Percentiles rank a stretch among this genome's conserved stretches.
Evolutionary conservation across 1,140 invertebrate species (phyloP).

Genomic region (Bactericera cockerelli): DNA sequence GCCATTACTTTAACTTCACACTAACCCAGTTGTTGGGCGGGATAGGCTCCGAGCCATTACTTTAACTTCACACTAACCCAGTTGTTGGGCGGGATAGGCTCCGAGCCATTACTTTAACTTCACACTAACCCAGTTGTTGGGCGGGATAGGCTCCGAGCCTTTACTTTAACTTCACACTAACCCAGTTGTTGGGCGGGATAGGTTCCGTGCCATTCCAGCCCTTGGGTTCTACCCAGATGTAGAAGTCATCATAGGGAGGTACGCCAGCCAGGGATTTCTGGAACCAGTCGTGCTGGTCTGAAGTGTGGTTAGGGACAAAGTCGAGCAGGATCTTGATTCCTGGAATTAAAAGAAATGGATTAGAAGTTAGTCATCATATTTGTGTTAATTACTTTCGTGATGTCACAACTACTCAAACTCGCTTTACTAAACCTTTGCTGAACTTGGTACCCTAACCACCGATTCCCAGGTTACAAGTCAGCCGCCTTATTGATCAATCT

Average conservation of each 20-base stretch:
- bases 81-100: slow-evolving; percentile 44
- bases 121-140: slow-evolving; percentile 58
- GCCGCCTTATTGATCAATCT: too few relatives aligned
- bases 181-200: slow-evolving; percentile 59
- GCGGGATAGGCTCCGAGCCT: slow-evolving; percentile 29
- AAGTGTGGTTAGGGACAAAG: slow-evolving; percentile 75
- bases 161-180: slow-evolving; percentile 33
- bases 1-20: too few relatives aligned
- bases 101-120: slow-evolving; percentile 30
- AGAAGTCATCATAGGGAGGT: slow-evolving; percentile 50
- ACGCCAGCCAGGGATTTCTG: slow-evolving; percentile 38
- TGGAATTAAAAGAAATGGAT: too few relatives aligned
- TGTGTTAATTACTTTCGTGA: too few relatives aligned
- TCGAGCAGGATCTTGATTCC: slow-evolving; percentile 65
- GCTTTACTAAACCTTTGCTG: too few relatives aligned
- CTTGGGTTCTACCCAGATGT: slow-evolving; percentile 51
- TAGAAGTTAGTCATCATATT: too few relatives aligned
- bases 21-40: too few relatives aligned
- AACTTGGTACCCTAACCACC: too few relatives aligned
- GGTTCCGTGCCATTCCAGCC: slow-evolving; percentile 28
- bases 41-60: too few relatives aligned
- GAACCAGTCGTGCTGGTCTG: slow-evolving; percentile 64
- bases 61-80: slow-evolving; percentile 51
- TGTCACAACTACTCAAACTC: too few relatives aligned
- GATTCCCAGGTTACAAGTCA: too few relatives aligned